phyloP scores from a whole-genome alignment of 1,140 invertebrate species.

The Vollenhovia emeryi region DNA sequence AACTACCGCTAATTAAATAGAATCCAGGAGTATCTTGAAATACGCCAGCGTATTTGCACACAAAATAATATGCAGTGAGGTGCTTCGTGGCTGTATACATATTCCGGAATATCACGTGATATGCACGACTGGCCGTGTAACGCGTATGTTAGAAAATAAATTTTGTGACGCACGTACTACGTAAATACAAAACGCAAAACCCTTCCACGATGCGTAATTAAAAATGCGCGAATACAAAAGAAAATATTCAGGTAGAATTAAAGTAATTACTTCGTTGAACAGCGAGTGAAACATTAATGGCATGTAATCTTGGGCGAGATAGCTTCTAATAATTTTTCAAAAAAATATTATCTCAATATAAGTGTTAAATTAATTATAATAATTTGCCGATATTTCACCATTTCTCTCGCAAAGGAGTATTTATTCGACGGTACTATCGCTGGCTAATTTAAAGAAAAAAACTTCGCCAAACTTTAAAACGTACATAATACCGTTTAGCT shows the following conservation, averaged over 20 bases:
- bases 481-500: background rate
- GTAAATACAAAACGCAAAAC: background rate
- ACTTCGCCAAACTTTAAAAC: slow-evolving; percentile 7
- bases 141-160: background rate
- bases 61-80: slow-evolving; percentile 41
- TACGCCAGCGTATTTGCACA: slow-evolving; percentile 13
- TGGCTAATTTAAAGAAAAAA: background rate
- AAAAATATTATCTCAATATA: background rate
- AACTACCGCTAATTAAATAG: slow-evolving; percentile 66
- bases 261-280: background rate
- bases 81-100: slow-evolving; percentile 18
- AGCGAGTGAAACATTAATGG: background rate
- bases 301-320: too few relatives aligned
- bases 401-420: background rate
- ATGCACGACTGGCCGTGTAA: slow-evolving; percentile 6
- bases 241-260: background rate
- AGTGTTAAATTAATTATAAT: background rate
- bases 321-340: background rate
- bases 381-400: background rate
- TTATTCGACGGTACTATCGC: background rate
- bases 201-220: background rate
- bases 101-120: slow-evolving; percentile 30
- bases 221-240: background rate
- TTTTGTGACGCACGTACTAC: background rate
- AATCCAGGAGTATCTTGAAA: slow-evolving; percentile 11